Evolutionary conservation across 2,113 vertebrate genomes (phyloP).

Genomic region (Tachysurus vachellii): DNA sequence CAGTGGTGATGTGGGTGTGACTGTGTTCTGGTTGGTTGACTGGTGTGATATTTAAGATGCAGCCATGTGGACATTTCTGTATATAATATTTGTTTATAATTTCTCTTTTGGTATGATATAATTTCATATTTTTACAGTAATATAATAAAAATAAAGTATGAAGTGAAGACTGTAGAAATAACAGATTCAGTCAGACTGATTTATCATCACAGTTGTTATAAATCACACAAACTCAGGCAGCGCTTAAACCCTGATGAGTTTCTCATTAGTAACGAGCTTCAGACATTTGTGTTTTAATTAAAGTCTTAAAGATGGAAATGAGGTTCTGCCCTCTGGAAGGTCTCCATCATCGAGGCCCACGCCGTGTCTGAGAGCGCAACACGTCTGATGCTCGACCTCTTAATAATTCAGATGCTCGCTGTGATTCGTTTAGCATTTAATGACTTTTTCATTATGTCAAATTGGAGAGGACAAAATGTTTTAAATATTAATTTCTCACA

Average conservation of each 20-base stretch:
- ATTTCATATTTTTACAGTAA: neutral
- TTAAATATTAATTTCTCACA: constrained; percentile 1
- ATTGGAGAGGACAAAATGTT: neutral
- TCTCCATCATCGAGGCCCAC: neutral
- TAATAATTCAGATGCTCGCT: neutral
- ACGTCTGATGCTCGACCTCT: neutral
- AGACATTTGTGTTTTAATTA: neutral
- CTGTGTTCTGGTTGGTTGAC: too few species aligned
- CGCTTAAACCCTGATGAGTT: constrained; percentile 55
- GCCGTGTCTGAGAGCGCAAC: too few species aligned
- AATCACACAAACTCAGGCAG: constrained; percentile 41
- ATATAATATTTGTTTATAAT: neutral
- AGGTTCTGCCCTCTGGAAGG: neutral
- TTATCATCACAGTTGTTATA: constrained; percentile 52
- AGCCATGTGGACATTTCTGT: neutral
- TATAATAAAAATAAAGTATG: neutral
- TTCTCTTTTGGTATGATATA: neutral
- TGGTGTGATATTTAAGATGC: neutral
- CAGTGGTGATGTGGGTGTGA: too few species aligned
- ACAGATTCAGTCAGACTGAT: constrained; percentile 48
- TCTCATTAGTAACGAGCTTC: constrained; percentile 41
- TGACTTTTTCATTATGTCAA: constrained; percentile 14
- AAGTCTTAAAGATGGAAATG: neutral
- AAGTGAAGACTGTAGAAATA: neutral
- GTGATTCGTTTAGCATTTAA: neutral